Percentiles rank a stretch among this genome's conserved stretches.
Conservation (phyloP, 1,140 invertebrate genomes). For the Platorchestia sp. region DNA sequence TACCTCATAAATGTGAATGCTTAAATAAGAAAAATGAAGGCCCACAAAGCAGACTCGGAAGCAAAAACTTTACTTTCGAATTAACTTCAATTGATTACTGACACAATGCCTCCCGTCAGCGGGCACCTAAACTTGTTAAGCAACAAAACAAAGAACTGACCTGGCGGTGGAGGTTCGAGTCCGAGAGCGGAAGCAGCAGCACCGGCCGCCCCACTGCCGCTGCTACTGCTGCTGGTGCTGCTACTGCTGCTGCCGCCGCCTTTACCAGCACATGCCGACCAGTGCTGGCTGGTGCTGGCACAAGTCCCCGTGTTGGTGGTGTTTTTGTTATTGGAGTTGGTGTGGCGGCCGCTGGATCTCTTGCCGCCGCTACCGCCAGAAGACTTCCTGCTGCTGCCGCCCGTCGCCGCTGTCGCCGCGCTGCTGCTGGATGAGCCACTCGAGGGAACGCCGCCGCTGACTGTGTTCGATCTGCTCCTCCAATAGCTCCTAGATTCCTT, state of each 20-base stretch:
- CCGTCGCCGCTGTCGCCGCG: background rate
- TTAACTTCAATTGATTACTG: background rate
- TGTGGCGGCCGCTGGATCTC: slow-evolving; percentile 52
- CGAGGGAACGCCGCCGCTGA: slow-evolving; percentile 26
- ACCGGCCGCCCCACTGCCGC: slow-evolving; percentile 52
- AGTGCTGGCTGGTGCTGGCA: slow-evolving; percentile 54
- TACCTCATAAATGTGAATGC: background rate
- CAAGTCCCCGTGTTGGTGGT: slow-evolving; percentile 54
- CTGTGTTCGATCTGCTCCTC: slow-evolving; percentile 29
- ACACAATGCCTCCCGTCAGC: too few relatives aligned
- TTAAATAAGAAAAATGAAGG: background rate
- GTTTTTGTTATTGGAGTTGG: slow-evolving; percentile 49
- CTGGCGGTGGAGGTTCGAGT: slow-evolving; percentile 43
- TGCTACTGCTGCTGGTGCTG: slow-evolving; percentile 51
- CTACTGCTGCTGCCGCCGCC: slow-evolving; percentile 47
- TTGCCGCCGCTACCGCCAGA: slow-evolving; percentile 47
- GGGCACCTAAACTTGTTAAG: background rate
- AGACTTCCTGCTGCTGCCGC: slow-evolving; percentile 21
- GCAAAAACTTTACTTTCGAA: background rate
- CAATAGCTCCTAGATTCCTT: slow-evolving; percentile 41
- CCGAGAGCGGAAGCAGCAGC: slow-evolving; percentile 51
- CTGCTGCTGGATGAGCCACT: background rate
- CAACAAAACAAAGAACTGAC: background rate
- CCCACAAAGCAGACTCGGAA: background rate
- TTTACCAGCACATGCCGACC: slow-evolving; percentile 54